These are phyloP conservation scores for Nesidiocoris tenuis DNA, from an alignment of 2,888 invertebrate species.

Conservation along the genomic window DNA sequence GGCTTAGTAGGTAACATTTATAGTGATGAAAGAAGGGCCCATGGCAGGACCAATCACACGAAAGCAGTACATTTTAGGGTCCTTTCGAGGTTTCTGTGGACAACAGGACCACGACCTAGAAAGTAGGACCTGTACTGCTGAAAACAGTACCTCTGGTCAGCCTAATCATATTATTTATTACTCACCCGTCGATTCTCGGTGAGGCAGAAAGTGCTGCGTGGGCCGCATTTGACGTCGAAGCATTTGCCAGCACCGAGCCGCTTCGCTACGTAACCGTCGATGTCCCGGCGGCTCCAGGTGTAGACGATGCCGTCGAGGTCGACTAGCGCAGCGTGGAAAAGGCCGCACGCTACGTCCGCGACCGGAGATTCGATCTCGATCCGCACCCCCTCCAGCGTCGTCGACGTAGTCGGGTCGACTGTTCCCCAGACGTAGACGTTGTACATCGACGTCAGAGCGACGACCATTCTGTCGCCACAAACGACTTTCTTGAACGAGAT, in stretches of 20 bases:
- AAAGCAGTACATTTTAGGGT: too few relatives aligned
- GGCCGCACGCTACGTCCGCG: background rate
- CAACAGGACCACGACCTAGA: too few relatives aligned
- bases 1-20: too few relatives aligned
- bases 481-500: background rate
- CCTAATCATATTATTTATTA: too few relatives aligned
- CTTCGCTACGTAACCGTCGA: background rate
- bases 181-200: background rate
- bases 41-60: too few relatives aligned
- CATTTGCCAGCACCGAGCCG: background rate
- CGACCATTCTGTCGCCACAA: constrained; percentile 2
- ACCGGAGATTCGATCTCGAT: background rate
- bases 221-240: constrained; percentile 6
- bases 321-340: background rate
- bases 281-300: background rate
- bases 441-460: background rate
- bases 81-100: too few relatives aligned
- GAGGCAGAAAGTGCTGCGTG: background rate
- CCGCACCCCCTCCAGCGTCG: background rate
- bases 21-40: too few relatives aligned
- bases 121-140: too few relatives aligned
- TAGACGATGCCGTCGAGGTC: background rate
- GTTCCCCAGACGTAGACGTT: constrained; percentile 4
- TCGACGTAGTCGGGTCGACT: background rate
- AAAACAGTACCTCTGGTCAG: too few relatives aligned